These are phyloP conservation scores for Corythaeola cristata DNA, from an alignment of 2,113 vertebrate genomes.

Conservation along the genomic window DNA sequence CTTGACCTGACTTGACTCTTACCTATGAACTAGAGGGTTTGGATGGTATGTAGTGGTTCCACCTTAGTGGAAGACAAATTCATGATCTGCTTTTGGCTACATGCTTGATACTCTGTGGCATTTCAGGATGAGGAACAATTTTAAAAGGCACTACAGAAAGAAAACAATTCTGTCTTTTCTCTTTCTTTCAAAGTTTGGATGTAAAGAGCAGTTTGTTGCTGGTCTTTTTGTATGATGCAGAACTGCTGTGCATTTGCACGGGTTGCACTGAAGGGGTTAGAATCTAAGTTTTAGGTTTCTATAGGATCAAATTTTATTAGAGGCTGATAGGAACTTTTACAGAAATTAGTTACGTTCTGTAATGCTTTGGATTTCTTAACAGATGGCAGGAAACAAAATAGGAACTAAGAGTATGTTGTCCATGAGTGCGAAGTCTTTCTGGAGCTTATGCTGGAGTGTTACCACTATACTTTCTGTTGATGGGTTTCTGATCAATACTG, in stretches of 20 bases:
- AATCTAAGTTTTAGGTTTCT: background rate
- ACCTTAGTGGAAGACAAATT: background rate
- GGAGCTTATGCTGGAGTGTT: background rate
- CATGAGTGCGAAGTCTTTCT: background rate
- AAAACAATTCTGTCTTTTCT: background rate
- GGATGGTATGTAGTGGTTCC: fast-evolving
- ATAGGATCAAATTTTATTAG: background rate
- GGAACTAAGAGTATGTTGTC: background rate
- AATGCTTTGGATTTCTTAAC: background rate
- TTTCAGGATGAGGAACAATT: background rate
- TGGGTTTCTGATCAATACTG: background rate
- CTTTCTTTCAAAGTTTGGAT: background rate
- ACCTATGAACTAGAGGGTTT: fast-evolving
- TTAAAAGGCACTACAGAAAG: background rate
- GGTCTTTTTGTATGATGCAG: background rate
- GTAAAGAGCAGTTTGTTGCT: background rate
- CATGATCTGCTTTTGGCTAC: background rate
- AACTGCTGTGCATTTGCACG: background rate
- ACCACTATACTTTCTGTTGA: background rate
- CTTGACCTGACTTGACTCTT: background rate
- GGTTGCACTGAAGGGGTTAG: background rate
- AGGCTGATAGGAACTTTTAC: background rate
- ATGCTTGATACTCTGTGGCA: background rate
- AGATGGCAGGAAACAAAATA: background rate
- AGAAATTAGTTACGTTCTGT: background rate